Evolutionary conservation across 2,888 invertebrate species (phyloP), one percentile per base, ranked within the genome.

Genomic region (Platerodrilus igneus): DNA sequence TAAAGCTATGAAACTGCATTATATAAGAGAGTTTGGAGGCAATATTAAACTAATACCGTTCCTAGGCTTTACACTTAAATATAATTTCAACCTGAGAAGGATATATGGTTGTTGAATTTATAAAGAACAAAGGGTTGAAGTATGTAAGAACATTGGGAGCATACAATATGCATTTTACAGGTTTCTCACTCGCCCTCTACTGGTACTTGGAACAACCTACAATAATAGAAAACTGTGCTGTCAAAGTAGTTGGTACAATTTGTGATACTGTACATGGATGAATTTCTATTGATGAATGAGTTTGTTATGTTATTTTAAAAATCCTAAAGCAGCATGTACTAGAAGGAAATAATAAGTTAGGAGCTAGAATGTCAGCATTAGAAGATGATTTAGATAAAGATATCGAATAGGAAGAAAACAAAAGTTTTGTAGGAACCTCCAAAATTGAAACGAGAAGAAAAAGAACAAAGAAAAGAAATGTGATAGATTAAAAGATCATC

Each of bases 11-110:
- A 95, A 94, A 67, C 72, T 99, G 52, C 81, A 92, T 13, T 92
- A 74, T 60, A 71, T 92, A 39, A 99, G 99, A 16, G 99, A 99
- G 39, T 96, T 81, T 63, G 96, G 96, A 3, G 99, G 96, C 11
- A 99, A 97, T 66, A 89, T 97, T 27, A 96, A 95, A 62, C 95
- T 96, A 1, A 91, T 95, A 5, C 96, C 96, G 20, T 97, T 97
- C 66, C 72, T 97, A 8, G 97, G 96, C 69, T 76, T 97, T 35
- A 84, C 90, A 11, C 71, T 96, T 9, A 97, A 97, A 76, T 97
- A 14, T 99, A 99, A 75, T 97, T 99, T 59, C 99, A 99, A 68
- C 99, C 99, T 8, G 97, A 99, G 65, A 99, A 99, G 66, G 99
- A n/a, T n/a, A 99, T 59, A 99, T 99, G 56, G 88, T 99, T 2